Percentiles rank a stretch among this genome's conserved stretches.
These are phyloP conservation scores for Drosophila setifemur DNA, from an alignment of 1,140 invertebrate genomes.

Conservation along the genomic window DNA sequence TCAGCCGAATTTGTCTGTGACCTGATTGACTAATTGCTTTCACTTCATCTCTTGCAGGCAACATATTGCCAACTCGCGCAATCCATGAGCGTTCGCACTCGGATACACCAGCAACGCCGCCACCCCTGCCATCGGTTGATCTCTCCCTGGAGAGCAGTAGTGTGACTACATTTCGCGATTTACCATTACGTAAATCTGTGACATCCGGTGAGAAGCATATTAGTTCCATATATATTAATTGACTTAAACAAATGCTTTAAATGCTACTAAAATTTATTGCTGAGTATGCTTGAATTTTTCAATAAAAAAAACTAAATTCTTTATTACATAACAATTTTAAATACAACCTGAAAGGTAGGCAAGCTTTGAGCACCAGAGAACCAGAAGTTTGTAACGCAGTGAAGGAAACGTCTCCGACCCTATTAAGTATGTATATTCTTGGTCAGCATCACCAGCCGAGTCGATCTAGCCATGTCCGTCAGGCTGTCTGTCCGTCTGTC, in stretches of 20 bases:
- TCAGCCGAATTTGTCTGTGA: neutral
- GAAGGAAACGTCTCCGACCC: no score
- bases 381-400: no score
- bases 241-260: constrained; percentile 45
- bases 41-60: constrained; percentile 40
- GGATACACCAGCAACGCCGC: constrained; percentile 90
- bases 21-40: neutral
- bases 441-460: no score
- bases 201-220: constrained; percentile 87
- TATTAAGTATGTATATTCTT: no score
- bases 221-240: neutral
- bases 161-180: constrained; percentile 95
- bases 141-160: constrained; percentile 97
- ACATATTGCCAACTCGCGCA: constrained; percentile 81
- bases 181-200: constrained; percentile 93
- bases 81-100: constrained; percentile 95
- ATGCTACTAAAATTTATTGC: constrained; percentile 49
- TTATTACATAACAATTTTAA: neutral
- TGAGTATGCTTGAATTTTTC: neutral
- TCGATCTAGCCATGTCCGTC: no score
- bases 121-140: constrained; percentile 91
- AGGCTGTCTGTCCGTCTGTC: no score
- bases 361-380: no score
- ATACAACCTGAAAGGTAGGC: neutral
- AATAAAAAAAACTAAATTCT: neutral